Conservation (phyloP, 2,797 vertebrate genomes). For the Enteromius anoplus region DNA sequence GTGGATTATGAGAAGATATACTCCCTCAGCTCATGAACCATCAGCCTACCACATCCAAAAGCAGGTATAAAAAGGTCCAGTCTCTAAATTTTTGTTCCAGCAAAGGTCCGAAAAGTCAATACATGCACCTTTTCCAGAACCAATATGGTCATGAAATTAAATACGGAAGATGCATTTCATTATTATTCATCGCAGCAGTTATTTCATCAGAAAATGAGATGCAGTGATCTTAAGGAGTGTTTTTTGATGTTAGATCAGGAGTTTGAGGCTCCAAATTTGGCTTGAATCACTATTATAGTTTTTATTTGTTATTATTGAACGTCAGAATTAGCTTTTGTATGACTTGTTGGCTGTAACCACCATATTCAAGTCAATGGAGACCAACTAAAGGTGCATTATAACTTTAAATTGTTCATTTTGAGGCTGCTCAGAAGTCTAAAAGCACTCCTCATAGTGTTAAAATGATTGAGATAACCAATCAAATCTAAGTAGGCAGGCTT, state of each 20-base stretch:
- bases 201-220: background rate
- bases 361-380: background rate
- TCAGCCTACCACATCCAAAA: conserved; percentile 7
- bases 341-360: background rate
- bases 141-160: background rate
- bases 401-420: background rate
- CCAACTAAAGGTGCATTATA: too few relatives aligned
- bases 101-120: background rate
- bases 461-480: background rate
- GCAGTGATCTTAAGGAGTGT: background rate
- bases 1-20: conserved; percentile 10
- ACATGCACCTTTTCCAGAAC: background rate
- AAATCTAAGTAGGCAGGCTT: background rate
- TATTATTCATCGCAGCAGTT: background rate
- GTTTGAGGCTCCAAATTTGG: background rate
- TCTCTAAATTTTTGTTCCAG: background rate
- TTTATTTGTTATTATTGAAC: background rate
- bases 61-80: background rate
- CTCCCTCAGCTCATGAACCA: conserved; percentile 8
- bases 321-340: background rate
- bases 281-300: background rate
- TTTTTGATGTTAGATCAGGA: background rate
- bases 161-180: background rate
- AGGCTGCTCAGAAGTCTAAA: background rate
- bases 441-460: background rate